Percentiles rank a stretch among this genome's conserved stretches.
These are phyloP conservation scores for Bradypodion ventrale DNA, from an alignment of 2,797 vertebrate species.

Conservation along the genomic window DNA sequence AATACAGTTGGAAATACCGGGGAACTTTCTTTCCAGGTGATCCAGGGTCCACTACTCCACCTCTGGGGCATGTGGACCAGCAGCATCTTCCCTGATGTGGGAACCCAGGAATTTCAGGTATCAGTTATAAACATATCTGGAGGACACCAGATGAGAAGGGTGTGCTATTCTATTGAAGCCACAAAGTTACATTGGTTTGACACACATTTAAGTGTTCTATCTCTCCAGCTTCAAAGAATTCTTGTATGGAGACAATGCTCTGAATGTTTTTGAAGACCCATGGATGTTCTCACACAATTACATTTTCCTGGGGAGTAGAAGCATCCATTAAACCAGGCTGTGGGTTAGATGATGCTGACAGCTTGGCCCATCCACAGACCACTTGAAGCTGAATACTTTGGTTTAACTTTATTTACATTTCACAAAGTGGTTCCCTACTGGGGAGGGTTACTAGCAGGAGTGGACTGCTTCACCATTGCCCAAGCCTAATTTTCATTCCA, in stretches of 20 bases:
- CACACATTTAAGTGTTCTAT: neutral
- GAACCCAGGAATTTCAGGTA: no score
- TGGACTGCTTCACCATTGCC: neutral
- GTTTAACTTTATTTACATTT: neutral
- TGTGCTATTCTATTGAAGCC: neutral
- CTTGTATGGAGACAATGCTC: neutral
- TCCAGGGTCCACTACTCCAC: no score
- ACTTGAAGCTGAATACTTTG: conserved; percentile 11
- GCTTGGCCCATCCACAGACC: neutral
- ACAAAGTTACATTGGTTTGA: neutral
- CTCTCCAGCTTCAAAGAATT: neutral
- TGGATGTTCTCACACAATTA: neutral
- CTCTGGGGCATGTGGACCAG: no score
- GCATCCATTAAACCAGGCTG: neutral
- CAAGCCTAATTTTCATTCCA: neutral
- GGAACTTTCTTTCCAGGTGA: no score
- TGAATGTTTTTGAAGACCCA: neutral
- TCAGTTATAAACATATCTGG: neutral
- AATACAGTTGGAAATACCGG: no score
- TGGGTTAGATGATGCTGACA: neutral
- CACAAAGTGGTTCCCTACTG: no score
- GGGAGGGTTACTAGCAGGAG: no score
- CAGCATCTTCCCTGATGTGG: no score
- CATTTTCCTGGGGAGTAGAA: neutral
- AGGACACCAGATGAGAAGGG: neutral